These are phyloP conservation scores for Charadrius vociferus DNA, from an alignment of 2,113 vertebrate genomes.

Conservation along the genomic window DNA sequence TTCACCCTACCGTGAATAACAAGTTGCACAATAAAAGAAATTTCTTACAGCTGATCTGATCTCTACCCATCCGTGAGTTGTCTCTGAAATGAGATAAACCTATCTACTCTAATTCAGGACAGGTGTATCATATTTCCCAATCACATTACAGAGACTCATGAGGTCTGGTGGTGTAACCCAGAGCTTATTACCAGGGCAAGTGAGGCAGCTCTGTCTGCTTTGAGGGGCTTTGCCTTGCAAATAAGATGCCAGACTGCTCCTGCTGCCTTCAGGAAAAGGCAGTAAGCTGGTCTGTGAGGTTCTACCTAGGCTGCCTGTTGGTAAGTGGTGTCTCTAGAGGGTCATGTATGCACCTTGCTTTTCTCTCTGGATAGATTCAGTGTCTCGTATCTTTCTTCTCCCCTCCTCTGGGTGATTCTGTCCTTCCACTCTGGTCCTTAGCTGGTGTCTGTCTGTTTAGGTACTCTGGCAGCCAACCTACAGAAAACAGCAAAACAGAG, in stretches of 20 bases:
- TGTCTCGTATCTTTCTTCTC: background rate
- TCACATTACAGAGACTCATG: background rate
- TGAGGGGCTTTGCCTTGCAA: background rate
- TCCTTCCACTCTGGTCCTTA: background rate
- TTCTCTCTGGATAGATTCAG: background rate
- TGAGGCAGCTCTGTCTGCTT: background rate
- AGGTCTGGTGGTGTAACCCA: background rate
- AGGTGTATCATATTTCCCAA: conserved; percentile 6
- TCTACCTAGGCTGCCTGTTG: background rate
- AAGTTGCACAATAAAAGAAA: conserved; percentile 36
- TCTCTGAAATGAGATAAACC: conserved; percentile 27
- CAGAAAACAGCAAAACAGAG: background rate
- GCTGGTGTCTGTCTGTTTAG: background rate
- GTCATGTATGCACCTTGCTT: accelerated
- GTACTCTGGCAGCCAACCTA: background rate
- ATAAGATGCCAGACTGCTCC: background rate
- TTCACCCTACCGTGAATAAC: conserved; percentile 5
- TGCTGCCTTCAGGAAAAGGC: accelerated
- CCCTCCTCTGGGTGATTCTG: background rate
- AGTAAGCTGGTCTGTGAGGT: background rate
- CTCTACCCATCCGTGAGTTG: conserved; percentile 37
- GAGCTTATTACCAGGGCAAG: background rate
- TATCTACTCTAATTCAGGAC: conserved; percentile 15
- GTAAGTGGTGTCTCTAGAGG: background rate
- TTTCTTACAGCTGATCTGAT: conserved; percentile 57